Evolutionary conservation across 2,797 vertebrate species (phyloP), one percentile per base, ranked within the genome.

Genomic region (Spinus olivaceus): DNA sequence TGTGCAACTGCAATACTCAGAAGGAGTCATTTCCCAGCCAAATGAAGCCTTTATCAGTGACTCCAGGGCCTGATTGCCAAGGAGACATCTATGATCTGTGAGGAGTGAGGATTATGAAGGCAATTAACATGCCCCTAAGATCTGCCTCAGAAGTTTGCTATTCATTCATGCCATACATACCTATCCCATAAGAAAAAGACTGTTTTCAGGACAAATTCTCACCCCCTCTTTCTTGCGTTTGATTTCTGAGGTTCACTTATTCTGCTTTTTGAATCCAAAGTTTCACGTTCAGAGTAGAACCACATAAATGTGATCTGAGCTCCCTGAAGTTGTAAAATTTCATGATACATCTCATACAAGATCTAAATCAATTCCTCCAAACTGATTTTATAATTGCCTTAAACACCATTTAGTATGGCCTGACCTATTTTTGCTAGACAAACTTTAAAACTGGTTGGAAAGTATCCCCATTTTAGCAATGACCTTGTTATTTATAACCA

Each of bases 401-500:
- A 90, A 91, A 80, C 0, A 1, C 22, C 13, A 21, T 61, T 88
- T 81, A 84, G 20, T 35, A n/a, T 90, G 73, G 25, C 71, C 73
- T 86, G 80, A 80, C 91, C 92, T 90, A 81, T 60, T 92, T 94
- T 90, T 86, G 44, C 44, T 73, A 81, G 60, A 69, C 17, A 49
- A 76, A 56, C 65, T 89, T 93, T 35, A 89, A 88, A 91, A 63
- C 14, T 71, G 33, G 16, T 84, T 56, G 53, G 49, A 73, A 86
- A 86, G 16, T 39, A 73, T 73, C 32, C 80, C 23, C 23, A n/a
- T 84, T 91, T 86, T 92, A 94, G 85, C 57, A 84, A 60, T 77
- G 87, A 81, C 66, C 82, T 80, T 81, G n/a, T 80, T 94, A 82
- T 86, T 93, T 86, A 60, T 73, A 94, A 73, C 57, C 35, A 88